A percentile compares a stretch with the other conserved stretches of the same genome.
These are phyloP conservation scores for Sylvicola fuscatus DNA, from an alignment of 2,888 invertebrate species.

Conservation along the genomic window DNA sequence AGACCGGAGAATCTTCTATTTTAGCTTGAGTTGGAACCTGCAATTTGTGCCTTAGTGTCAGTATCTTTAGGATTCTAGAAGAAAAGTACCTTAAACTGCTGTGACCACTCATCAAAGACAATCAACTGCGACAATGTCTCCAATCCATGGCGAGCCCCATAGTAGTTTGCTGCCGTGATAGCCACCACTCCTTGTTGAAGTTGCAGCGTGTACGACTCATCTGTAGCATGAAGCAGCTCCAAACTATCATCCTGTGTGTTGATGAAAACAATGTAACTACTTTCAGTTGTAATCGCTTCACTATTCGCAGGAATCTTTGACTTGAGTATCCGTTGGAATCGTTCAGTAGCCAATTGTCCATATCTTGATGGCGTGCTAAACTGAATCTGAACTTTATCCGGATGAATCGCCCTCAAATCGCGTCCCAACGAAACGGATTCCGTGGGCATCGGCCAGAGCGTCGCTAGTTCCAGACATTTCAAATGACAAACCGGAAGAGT, in stretches of 20 bases:
- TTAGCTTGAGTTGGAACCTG: background rate
- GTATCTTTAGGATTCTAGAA: constrained; percentile 13
- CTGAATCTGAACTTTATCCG: background rate
- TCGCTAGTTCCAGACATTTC: background rate
- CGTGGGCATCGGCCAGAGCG: background rate
- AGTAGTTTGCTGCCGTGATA: constrained; percentile 36
- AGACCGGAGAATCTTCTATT: constrained; percentile 30
- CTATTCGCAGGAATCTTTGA: background rate
- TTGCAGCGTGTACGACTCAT: constrained; percentile 1
- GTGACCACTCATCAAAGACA: constrained; percentile 36
- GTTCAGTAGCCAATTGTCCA: background rate
- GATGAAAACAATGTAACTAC: background rate
- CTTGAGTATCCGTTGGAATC: background rate
- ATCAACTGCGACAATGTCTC: constrained; percentile 47
- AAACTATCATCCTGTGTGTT: background rate
- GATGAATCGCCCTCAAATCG: background rate
- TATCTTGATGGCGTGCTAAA: background rate
- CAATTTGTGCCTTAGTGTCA: constrained; percentile 19
- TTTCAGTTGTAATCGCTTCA: background rate
- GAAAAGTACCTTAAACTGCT: background rate
- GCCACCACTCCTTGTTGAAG: constrained; percentile 29
- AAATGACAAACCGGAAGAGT: background rate
- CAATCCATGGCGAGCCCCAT: constrained; percentile 43
- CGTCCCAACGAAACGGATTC: background rate
- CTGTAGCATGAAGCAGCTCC: background rate